Conservation (phyloP, 2,888 invertebrate genomes). For the Drosophila meridiana region DNA sequence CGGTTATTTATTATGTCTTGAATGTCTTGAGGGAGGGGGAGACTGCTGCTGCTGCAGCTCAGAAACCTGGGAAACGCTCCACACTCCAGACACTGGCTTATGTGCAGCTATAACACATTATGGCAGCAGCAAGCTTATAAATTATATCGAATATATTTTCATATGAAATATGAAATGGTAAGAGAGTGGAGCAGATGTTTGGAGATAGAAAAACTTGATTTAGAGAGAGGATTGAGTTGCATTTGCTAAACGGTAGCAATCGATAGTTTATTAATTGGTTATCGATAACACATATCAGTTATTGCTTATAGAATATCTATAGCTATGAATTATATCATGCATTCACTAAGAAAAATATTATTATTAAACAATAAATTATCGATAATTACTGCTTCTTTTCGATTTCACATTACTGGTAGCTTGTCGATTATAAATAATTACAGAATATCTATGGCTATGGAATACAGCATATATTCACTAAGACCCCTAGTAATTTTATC, state of each 20-base stretch:
- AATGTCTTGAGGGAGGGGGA: conserved; percentile 17
- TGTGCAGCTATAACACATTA: conserved; percentile 16
- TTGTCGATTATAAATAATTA: not conserved
- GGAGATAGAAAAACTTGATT: not conserved
- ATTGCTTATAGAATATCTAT: not conserved
- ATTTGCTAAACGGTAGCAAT: not conserved
- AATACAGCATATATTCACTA: no score
- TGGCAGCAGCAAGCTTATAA: conserved; percentile 24
- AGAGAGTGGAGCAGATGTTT: not conserved
- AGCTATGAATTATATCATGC: not conserved
- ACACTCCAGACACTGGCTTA: conserved; percentile 11
- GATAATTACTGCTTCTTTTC: not conserved
- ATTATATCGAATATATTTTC: conserved; percentile 26
- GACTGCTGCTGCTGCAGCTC: not conserved
- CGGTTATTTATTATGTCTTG: conserved; percentile 81
- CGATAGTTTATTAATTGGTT: not conserved
- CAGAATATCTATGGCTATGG: no score
- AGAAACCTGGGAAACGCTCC: conserved; percentile 43
- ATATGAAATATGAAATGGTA: conserved; percentile 7
- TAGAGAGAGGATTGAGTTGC: no score
- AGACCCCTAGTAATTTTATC: no score
- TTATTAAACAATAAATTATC: not conserved
- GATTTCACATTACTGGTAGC: not conserved
- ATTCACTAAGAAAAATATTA: not conserved
- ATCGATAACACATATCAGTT: not conserved